phyloP scores from a whole-genome alignment of 1,140 invertebrate genomes.

The Xylocopa sonorina region DNA sequence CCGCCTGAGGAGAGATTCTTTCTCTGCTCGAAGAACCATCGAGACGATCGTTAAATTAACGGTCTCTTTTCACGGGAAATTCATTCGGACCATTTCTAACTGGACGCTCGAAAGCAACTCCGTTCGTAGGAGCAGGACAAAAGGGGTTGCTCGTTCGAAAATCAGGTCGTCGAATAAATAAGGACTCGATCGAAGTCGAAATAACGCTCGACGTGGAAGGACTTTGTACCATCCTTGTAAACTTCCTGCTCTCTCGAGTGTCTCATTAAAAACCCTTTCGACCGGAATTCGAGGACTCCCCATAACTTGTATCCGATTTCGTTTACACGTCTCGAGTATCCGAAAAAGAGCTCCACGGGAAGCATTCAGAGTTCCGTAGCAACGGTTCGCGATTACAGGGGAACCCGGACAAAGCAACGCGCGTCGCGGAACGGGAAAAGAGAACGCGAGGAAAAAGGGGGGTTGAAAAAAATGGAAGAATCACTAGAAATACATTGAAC shows the following conservation, averaged over 20 bases:
- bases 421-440: too few species aligned
- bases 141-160: not conserved
- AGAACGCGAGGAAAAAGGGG: too few species aligned
- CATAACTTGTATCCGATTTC: too few species aligned
- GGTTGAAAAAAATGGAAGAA: not conserved
- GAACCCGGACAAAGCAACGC: too few species aligned
- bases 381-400: too few species aligned
- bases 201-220: not conserved
- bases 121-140: not conserved
- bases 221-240: not conserved
- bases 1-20: not conserved
- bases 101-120: not conserved
- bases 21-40: conserved; percentile 2
- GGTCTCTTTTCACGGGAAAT: conserved; percentile 48
- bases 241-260: too few species aligned
- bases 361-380: too few species aligned
- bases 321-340: not conserved
- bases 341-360: too few species aligned
- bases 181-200: not conserved
- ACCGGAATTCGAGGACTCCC: not conserved
- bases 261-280: not conserved
- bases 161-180: not conserved
- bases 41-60: conserved; percentile 54
- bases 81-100: conserved; percentile 29
- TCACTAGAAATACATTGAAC: not conserved